phyloP scores from a whole-genome alignment of 2,113 vertebrate species.

The Smithornis capensis region DNA sequence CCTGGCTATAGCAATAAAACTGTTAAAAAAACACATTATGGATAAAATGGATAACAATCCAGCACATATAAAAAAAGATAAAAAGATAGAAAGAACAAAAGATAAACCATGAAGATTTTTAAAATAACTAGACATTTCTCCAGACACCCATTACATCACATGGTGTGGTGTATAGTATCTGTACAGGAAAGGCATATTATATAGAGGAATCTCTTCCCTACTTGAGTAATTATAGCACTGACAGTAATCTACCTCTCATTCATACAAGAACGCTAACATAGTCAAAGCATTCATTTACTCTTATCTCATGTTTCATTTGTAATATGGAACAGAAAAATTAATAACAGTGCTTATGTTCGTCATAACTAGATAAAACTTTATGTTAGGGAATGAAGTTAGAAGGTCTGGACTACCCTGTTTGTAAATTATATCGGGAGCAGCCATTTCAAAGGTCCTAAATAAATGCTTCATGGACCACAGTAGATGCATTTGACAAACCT shows the following conservation, averaged over 20 bases:
- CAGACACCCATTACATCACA: not conserved
- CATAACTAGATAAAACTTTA: not conserved
- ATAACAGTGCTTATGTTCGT: not conserved
- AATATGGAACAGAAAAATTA: not conserved
- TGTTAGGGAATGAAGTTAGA: not conserved
- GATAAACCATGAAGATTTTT: not conserved
- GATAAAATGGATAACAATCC: not conserved
- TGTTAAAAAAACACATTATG: not conserved
- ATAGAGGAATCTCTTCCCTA: not conserved
- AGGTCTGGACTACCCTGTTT: not conserved
- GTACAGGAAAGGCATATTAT: not conserved
- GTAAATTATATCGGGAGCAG: not conserved
- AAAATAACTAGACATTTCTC: not conserved
- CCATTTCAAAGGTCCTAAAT: not conserved
- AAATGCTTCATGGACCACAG: not conserved
- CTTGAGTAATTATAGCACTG: not conserved
- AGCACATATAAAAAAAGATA: not conserved
- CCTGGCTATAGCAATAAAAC: constrained; percentile 16
- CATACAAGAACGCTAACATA: not conserved
- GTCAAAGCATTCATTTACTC: not conserved
- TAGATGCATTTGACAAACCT: not conserved
- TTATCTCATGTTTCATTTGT: not conserved
- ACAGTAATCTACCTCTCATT: not conserved
- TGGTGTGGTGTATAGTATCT: not conserved
- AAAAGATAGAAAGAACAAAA: not conserved